Conservation (phyloP, 2,797 vertebrate species). For the Peromyscus melanophrys region DNA sequence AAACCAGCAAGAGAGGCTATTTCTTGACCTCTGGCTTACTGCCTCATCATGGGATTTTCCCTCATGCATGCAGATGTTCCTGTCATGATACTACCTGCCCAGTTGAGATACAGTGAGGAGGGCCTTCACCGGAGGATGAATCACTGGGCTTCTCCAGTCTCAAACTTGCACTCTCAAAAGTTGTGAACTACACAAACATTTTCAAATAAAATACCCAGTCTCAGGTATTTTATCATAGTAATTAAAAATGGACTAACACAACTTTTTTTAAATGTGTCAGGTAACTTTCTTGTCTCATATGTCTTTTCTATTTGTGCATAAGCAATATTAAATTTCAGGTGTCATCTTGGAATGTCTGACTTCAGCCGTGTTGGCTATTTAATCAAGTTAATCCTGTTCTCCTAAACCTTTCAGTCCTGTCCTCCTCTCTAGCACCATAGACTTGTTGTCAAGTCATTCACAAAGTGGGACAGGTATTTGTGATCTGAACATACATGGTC, state of each 20-base stretch:
- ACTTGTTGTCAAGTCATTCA: background rate
- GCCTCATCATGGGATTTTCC: background rate
- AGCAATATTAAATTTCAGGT: constrained; percentile 12
- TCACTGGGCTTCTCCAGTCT: background rate
- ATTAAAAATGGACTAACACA: background rate
- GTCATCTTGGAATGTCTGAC: background rate
- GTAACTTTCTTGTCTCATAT: constrained; percentile 4
- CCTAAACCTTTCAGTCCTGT: background rate
- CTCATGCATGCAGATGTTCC: background rate
- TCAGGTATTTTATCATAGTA: background rate
- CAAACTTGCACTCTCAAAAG: background rate
- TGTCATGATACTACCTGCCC: background rate
- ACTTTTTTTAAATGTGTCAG: background rate
- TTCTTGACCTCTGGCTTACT: background rate
- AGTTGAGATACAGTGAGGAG: background rate
- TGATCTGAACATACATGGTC: background rate
- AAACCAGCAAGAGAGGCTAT: background rate
- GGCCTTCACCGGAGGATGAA: too few species aligned
- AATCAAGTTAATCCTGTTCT: constrained; percentile 8
- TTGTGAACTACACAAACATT: background rate
- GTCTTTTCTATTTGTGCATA: background rate
- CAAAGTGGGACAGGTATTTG: constrained; percentile 14
- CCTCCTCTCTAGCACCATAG: background rate
- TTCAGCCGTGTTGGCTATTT: background rate
- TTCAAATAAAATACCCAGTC: background rate